Base-by-base conservation (phyloP, 2,113 vertebrate genomes). In the Myotis brandtii region DNA sequence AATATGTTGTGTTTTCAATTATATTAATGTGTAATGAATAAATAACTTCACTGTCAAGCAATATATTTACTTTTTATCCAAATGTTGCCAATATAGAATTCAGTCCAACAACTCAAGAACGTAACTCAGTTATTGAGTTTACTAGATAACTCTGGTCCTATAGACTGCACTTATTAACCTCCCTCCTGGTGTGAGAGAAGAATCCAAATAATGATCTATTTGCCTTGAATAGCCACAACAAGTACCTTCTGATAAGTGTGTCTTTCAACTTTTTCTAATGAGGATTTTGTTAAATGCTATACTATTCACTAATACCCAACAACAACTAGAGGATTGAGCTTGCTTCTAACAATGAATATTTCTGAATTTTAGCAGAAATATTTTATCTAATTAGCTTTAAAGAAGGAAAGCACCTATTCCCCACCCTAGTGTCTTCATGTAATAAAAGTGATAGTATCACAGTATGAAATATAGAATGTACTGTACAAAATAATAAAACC, bases 361-460 rank as follows among this genome's bases (percentile, higher is more conserved):
- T 94, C 50, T 96, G 76, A 93, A n/a, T 95, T 88, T 86, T 86
- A 52, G 34, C 17, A 46, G 73, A 91, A 91, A 94, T 77, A 2
- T 72, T 56, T 62, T 88, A 43, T 32, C 14, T 67, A 5, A 70
- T 89, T 64, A 84, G 56, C 27, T 89, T 81, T 87, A 95, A 56
- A 83, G 13, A 83, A 67, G 80, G 17, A 83, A 59, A 84, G 69
- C 66, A 66, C 37, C 6, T 85, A 48, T 83, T 82, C 70, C 23
- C 6, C 23, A 77, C 48, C 40, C 56, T 72, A 32, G 34, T 66
- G 7, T 84, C 69, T 64, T 89, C 7, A 54, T 92, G 59, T 85
- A 91, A 87, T 79, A 92, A 92, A 75, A 90, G 48, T 11, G 79
- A 56, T 94, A 56, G 9, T 46, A 75, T 73, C 18, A 75, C 23